Conservation (phyloP, 2,888 invertebrate genomes). For the Eudasyphora cyanicolor region DNA sequence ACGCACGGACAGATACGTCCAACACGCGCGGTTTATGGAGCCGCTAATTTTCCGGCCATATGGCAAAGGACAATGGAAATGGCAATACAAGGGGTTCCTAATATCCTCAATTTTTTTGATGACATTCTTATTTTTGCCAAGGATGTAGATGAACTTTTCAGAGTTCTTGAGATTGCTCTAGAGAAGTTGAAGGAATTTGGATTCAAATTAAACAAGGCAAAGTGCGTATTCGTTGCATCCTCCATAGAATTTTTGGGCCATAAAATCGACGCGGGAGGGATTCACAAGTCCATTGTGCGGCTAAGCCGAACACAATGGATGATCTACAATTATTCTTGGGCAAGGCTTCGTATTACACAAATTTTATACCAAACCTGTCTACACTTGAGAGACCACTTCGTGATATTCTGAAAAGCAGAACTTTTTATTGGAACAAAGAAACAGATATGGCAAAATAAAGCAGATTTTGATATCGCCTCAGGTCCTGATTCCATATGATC, state of each 20-base stretch:
- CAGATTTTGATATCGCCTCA: no score
- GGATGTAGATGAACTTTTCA: no score
- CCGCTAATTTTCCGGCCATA: no score
- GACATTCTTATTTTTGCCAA: no score
- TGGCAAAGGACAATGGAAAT: no score
- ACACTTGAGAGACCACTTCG: no score
- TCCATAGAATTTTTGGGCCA: no score
- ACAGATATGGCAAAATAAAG: constrained; percentile 34
- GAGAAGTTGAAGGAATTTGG: constrained; percentile 24
- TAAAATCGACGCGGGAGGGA: no score
- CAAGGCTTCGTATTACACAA: constrained; percentile 3
- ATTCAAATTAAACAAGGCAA: constrained; percentile 40
- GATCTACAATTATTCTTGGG: no score
- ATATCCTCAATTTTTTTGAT: constrained; percentile 50
- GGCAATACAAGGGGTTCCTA: no score
- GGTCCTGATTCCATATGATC: constrained; percentile 52
- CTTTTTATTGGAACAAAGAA: constrained; percentile 8
- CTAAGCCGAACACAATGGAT: constrained; percentile 49
- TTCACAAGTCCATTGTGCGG: constrained; percentile 43
- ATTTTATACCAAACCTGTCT: constrained; percentile 25
- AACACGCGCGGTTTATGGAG: no score
- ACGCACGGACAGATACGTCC: no score
- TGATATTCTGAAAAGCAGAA: neutral
- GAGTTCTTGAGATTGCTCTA: neutral
- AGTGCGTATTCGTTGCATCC: constrained; percentile 56